Conservation (phyloP, 2,888 invertebrate genomes). For the Morinoia aosen region DNA sequence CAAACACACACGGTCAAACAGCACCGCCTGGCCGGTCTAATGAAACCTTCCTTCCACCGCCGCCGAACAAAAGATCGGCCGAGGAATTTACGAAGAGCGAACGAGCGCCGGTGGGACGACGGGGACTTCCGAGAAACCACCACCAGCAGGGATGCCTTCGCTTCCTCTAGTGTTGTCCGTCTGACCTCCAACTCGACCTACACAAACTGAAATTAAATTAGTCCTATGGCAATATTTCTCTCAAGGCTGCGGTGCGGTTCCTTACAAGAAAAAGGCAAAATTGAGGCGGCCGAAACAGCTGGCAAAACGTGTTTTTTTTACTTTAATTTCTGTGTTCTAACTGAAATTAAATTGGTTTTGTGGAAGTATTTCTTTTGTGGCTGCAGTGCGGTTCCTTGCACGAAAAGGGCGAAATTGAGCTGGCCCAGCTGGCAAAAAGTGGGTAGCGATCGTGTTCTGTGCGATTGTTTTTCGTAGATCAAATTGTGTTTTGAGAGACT, state of each 20-base stretch:
- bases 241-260: not conserved
- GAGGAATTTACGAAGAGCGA: not conserved
- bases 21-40: not conserved
- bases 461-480: not conserved
- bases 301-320: not conserved
- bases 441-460: too few species aligned
- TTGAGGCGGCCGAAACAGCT: not conserved
- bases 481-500: not conserved
- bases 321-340: not conserved
- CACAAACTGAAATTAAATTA: not conserved
- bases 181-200: not conserved
- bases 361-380: not conserved
- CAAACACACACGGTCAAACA: not conserved
- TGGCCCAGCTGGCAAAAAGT: not conserved
- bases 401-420: not conserved
- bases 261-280: not conserved
- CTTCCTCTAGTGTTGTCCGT: not conserved
- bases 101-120: not conserved
- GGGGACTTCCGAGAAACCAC: not conserved
- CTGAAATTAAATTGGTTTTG: not conserved
- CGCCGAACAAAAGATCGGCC: not conserved
- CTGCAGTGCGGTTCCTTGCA: not conserved
- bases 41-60: not conserved
- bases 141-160: conserved; percentile 24
- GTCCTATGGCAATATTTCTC: not conserved